These are phyloP conservation scores for Deilephila porcellus DNA, from an alignment of 2,888 invertebrate genomes.

Conservation along the genomic window DNA sequence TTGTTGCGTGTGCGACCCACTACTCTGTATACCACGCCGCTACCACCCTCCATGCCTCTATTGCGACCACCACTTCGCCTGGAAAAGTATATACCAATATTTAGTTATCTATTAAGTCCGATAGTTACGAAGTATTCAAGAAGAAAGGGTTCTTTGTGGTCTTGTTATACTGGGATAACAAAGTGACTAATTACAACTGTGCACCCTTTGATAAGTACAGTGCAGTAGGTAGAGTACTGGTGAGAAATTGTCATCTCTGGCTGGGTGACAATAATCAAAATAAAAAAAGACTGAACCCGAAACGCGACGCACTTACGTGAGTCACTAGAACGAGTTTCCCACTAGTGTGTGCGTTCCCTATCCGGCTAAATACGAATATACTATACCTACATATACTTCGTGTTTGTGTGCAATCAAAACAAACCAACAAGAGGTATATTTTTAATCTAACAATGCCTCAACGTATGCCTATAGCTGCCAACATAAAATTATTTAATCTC, in stretches of 20 bases:
- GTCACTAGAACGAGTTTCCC: no score
- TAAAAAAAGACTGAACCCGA: no score
- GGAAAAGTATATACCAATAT: slow-evolving; percentile 39
- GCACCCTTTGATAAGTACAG: no score
- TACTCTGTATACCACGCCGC: slow-evolving; percentile 81
- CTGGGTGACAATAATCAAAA: no score
- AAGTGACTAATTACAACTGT: no score
- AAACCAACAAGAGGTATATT: neutral
- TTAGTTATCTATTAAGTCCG: neutral
- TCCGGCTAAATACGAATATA: no score
- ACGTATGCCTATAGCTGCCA: neutral
- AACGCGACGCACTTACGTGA: no score
- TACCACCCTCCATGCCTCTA: slow-evolving; percentile 84
- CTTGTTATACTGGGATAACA: neutral
- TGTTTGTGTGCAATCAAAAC: neutral
- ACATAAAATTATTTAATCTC: slow-evolving; percentile 21
- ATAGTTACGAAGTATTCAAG: no score
- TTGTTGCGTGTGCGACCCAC: slow-evolving; percentile 79
- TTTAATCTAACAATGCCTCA: neutral
- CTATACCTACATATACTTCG: neutral
- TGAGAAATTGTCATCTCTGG: no score
- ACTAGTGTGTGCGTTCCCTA: no score
- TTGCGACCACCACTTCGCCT: slow-evolving; percentile 84
- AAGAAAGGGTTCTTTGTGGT: neutral
- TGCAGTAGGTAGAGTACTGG: no score